A percentile compares a stretch with the other conserved stretches of the same genome.
These are phyloP conservation scores for Drosophila watanabei DNA, from an alignment of 1,140 invertebrate genomes.

Conservation along the genomic window DNA sequence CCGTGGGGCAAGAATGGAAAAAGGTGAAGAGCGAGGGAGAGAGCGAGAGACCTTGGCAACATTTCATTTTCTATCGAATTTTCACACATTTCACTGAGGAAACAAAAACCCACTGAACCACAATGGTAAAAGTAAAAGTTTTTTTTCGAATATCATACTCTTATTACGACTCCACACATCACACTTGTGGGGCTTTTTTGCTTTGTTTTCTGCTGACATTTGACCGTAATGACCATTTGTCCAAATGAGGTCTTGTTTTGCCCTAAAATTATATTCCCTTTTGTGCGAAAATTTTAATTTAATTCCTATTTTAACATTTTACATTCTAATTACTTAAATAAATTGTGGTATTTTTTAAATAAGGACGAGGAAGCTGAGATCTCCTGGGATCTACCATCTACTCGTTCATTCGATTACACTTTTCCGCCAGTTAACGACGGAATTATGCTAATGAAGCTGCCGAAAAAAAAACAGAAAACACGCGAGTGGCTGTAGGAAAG, in stretches of 20 bases:
- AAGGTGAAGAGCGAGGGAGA: not conserved
- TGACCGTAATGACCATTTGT: slow-evolving; percentile 24
- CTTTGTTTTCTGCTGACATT: slow-evolving; percentile 11
- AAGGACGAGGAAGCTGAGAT: not conserved
- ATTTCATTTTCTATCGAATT: slow-evolving; percentile 39
- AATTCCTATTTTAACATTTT: not conserved
- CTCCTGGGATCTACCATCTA: slow-evolving; percentile 53
- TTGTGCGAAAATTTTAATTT: slow-evolving; percentile 10
- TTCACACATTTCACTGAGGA: slow-evolving; percentile 16
- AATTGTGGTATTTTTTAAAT: not conserved
- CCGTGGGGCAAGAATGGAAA: not conserved
- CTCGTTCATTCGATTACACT: slow-evolving; percentile 73
- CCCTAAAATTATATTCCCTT: not conserved
- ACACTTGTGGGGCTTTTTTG: slow-evolving; percentile 21
- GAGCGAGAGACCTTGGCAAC: slow-evolving; percentile 31
- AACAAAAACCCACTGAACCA: slow-evolving; percentile 50
- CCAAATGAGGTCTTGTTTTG: not conserved
- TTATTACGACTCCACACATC: slow-evolving; percentile 10
- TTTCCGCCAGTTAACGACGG: slow-evolving; percentile 71
- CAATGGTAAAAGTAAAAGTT: slow-evolving; percentile 55
- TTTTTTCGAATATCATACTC: slow-evolving; percentile 51
- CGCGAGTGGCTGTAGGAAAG: slow-evolving; percentile 14
- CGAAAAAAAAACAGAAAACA: slow-evolving; percentile 20
- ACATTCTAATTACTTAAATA: slow-evolving; percentile 11
- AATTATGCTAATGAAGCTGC: slow-evolving; percentile 69